Percentiles rank a stretch among this genome's conserved stretches.
Evolutionary conservation across 1,140 invertebrate species (phyloP).

Genomic region (Diploscapter pachys): DNA sequence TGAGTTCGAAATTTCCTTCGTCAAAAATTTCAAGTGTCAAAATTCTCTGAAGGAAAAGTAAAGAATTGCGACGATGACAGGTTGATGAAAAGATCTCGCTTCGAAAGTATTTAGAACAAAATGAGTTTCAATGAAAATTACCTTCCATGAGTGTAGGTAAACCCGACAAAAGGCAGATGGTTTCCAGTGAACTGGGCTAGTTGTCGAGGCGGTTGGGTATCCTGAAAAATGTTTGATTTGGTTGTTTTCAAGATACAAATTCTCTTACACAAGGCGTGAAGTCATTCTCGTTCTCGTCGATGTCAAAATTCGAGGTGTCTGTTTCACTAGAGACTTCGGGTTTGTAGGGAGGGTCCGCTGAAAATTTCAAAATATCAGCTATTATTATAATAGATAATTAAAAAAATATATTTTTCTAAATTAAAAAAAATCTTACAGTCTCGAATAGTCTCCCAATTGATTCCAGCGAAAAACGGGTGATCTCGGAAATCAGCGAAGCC

Average conservation of each 20-base stretch:
- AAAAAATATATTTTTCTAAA: neutral
- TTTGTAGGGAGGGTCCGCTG: slow-evolving; percentile 79
- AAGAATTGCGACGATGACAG: too few species aligned
- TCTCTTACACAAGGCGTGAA: slow-evolving; percentile 67
- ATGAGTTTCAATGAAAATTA: neutral
- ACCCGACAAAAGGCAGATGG: slow-evolving; percentile 95
- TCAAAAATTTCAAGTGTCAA: too few species aligned
- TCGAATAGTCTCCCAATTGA: slow-evolving; percentile 54
- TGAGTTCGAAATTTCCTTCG: too few species aligned
- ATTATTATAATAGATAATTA: slow-evolving; percentile 3
- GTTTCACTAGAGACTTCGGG: slow-evolving; percentile 94
- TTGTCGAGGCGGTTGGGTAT: slow-evolving; percentile 76
- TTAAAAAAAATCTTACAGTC: slow-evolving; percentile 35
- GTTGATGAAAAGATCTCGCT: too few species aligned
- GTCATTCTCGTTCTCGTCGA: slow-evolving; percentile 75
- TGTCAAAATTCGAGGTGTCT: slow-evolving; percentile 98
- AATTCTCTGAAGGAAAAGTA: too few species aligned
- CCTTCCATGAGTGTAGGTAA: slow-evolving; percentile 69
- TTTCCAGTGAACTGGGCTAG: slow-evolving; percentile 90
- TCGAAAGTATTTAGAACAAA: neutral
- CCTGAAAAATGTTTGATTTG: slow-evolving; percentile 69
- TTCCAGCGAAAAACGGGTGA: slow-evolving; percentile 58
- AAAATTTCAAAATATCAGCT: slow-evolving; percentile 15
- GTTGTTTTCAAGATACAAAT: slow-evolving; percentile 20
- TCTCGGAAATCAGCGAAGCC: slow-evolving; percentile 88